phyloP scores from a whole-genome alignment of 2,888 invertebrate genomes.

The Apeira syringaria region DNA sequence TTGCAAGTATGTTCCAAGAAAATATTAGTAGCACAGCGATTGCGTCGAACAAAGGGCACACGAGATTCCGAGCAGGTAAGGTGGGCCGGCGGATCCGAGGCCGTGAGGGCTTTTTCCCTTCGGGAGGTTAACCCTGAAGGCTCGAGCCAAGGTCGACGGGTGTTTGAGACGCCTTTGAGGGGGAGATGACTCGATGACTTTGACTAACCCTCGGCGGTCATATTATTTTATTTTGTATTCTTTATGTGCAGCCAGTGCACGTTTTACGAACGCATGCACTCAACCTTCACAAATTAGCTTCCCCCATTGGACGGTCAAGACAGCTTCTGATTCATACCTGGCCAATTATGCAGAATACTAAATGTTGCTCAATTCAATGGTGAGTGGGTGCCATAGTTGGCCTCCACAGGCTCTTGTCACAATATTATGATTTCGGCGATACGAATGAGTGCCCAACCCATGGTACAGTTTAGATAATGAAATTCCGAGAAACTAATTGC shows the following conservation, averaged over 20 bases:
- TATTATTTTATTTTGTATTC: slow-evolving; percentile 51
- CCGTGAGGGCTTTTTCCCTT: slow-evolving; percentile 56
- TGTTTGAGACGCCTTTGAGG: slow-evolving; percentile 63
- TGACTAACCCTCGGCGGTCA: slow-evolving; percentile 61
- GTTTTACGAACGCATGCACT: slow-evolving; percentile 52
- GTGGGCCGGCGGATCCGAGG: slow-evolving; percentile 55
- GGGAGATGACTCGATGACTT: slow-evolving; percentile 69
- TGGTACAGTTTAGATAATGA: no score
- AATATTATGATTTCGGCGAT: no score
- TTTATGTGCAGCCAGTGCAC: slow-evolving; percentile 57
- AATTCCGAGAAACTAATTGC: no score
- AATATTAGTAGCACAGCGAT: slow-evolving; percentile 34
- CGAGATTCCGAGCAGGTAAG: slow-evolving; percentile 57
- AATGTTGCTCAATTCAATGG: slow-evolving; percentile 9
- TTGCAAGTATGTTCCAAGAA: slow-evolving; percentile 27
- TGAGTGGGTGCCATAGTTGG: no score
- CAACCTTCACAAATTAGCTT: slow-evolving; percentile 25
- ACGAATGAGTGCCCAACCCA: no score
- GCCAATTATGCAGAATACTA: slow-evolving; percentile 10
- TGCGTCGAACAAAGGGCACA: slow-evolving; percentile 46
- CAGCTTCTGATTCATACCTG: slow-evolving; percentile 16
- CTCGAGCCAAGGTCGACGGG: slow-evolving; percentile 64
- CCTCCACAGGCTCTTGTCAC: no score
- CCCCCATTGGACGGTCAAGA: slow-evolving; percentile 15
- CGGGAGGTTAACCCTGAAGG: slow-evolving; percentile 67